Conservation (phyloP, 2,888 invertebrate species). For the Onthophagus sagittarius region DNA sequence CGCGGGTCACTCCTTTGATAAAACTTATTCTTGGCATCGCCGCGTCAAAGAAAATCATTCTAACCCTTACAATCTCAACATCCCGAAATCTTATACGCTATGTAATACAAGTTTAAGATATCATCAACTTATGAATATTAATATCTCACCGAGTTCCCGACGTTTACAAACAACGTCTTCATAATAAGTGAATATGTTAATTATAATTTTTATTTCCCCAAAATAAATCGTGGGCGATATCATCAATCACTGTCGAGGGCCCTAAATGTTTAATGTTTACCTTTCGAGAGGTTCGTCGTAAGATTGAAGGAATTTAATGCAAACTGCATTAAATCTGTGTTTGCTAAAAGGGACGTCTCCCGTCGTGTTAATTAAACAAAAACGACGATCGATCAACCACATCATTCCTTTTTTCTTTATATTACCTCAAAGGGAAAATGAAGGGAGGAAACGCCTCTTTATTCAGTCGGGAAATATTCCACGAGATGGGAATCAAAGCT, state of each 20-base stretch:
- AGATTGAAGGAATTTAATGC: slow-evolving; percentile 3
- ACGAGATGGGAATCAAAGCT: background rate
- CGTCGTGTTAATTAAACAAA: background rate
- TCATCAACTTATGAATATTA: background rate
- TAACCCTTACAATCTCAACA: background rate
- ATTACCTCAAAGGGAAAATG: background rate
- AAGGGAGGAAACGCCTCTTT: background rate
- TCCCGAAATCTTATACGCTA: background rate
- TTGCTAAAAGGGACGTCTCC: background rate
- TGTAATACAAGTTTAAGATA: background rate
- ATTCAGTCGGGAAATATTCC: background rate
- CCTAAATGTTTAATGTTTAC: background rate
- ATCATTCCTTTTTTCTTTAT: background rate
- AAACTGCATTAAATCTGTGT: slow-evolving; percentile 7
- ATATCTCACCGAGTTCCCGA: too few species aligned
- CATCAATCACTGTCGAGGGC: background rate
- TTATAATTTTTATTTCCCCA: too few species aligned
- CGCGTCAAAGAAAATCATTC: background rate
- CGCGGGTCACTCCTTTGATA: background rate
- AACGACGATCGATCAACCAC: background rate
- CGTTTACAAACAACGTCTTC: too few species aligned
- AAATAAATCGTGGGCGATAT: background rate
- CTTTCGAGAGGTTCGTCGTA: background rate
- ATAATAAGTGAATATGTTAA: too few species aligned
- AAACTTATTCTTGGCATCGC: background rate